Evolutionary conservation across 1,140 invertebrate species (phyloP).

Genomic region (Drosophila nigrodunni): DNA sequence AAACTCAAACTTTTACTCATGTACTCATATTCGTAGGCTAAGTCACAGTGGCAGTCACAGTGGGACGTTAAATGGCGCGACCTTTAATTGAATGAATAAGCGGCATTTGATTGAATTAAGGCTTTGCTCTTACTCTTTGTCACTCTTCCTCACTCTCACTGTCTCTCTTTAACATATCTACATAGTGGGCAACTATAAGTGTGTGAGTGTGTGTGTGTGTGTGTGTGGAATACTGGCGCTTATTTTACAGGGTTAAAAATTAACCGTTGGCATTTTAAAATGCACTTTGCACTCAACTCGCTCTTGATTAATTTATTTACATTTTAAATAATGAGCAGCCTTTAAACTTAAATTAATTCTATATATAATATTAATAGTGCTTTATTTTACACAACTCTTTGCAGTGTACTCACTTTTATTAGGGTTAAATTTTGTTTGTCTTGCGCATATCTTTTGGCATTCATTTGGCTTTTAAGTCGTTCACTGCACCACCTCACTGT

Average conservation of each 20-base stretch:
- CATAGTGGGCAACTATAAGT: not conserved
- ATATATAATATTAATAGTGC: not conserved
- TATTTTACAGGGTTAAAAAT: slow-evolving; percentile 37
- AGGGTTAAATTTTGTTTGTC: not conserved
- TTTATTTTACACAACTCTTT: not conserved
- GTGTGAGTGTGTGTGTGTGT: not conserved
- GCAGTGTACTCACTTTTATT: slow-evolving; percentile 2
- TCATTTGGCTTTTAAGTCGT: not conserved
- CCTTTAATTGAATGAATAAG: slow-evolving; percentile 84
- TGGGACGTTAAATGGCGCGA: slow-evolving; percentile 78
- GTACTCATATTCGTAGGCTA: slow-evolving; percentile 16
- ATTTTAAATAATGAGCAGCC: not conserved
- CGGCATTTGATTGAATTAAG: slow-evolving; percentile 83
- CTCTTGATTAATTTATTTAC: slow-evolving; percentile 2
- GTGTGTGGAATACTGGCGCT: slow-evolving; percentile 36
- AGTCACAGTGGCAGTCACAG: slow-evolving; percentile 48
- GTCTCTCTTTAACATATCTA: slow-evolving; percentile 24
- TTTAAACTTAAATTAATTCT: no score
- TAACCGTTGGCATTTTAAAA: slow-evolving; percentile 50
- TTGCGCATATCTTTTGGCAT: not conserved
- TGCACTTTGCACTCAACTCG: slow-evolving; percentile 43
- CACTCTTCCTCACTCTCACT: not conserved
- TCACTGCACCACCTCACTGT: not conserved
- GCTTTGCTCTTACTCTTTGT: slow-evolving; percentile 27
- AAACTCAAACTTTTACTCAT: not conserved